phyloP scores from a whole-genome alignment of 2,888 invertebrate genomes.

The Anodontia alba region DNA sequence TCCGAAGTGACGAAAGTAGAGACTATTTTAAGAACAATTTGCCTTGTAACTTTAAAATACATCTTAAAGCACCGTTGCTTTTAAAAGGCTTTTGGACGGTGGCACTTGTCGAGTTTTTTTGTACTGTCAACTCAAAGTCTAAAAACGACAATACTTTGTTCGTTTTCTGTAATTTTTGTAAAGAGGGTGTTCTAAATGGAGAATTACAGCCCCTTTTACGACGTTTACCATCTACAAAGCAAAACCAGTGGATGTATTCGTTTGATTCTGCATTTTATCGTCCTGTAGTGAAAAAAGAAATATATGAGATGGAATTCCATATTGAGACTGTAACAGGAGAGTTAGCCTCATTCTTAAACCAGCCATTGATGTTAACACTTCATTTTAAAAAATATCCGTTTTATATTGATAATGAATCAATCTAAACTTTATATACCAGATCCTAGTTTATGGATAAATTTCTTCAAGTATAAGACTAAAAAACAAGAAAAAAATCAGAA shows the following conservation, averaged over 20 bases:
- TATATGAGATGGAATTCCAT: neutral
- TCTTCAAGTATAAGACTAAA: neutral
- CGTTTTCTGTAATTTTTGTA: neutral
- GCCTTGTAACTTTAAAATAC: neutral
- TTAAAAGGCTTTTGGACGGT: neutral
- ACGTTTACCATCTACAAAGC: neutral
- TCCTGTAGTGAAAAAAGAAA: neutral
- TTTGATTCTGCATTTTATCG: neutral
- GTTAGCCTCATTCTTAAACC: neutral
- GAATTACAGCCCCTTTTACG: neutral
- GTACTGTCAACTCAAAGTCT: neutral
- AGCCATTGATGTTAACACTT: neutral
- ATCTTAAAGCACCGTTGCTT: neutral
- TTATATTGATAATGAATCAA: neutral
- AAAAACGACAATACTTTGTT: neutral
- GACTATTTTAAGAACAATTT: neutral
- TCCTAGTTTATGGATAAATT: neutral
- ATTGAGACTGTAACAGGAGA: neutral
- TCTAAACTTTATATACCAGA: neutral
- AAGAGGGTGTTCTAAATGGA: neutral
- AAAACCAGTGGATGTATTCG: neutral
- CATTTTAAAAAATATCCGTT: slow-evolving; percentile 2
- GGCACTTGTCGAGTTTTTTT: neutral
- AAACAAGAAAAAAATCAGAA: neutral
- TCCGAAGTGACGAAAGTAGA: neutral